Conservation (phyloP, 2,113 vertebrate species). For the Malurus melanocephalus region DNA sequence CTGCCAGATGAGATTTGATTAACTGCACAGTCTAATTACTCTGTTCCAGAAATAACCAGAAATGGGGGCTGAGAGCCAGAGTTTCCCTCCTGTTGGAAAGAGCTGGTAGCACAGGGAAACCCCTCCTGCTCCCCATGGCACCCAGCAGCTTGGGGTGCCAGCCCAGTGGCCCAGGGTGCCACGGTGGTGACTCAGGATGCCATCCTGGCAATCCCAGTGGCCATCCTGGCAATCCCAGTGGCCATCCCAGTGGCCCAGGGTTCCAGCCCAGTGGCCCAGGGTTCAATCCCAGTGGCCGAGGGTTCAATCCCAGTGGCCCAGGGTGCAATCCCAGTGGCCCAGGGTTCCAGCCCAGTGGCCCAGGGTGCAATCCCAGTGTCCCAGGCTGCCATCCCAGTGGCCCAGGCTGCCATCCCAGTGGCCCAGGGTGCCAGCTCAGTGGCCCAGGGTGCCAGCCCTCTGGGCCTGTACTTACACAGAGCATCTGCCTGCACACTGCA, state of each 20-base stretch:
- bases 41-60: not conserved
- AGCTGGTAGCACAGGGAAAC: not conserved
- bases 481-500: not conserved
- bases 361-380: too few relatives aligned
- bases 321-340: too few relatives aligned
- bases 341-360: not conserved
- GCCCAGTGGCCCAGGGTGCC: not conserved
- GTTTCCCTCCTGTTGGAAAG: not conserved
- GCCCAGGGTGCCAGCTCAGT: too few relatives aligned
- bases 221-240: too few relatives aligned
- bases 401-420: too few relatives aligned
- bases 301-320: too few relatives aligned
- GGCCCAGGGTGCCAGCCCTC: rapidly evolving
- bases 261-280: too few relatives aligned
- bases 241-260: too few relatives aligned
- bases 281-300: too few relatives aligned
- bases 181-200: not conserved
- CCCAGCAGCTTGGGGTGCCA: not conserved
- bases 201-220: too few relatives aligned
- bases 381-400: not conserved
- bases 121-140: not conserved
- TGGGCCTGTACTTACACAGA: not conserved
- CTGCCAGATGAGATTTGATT: not conserved
- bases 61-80: not conserved
- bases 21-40: not conserved